A percentile compares a stretch with the other conserved stretches of the same genome.
Evolutionary conservation across 1,140 invertebrate species (phyloP).

Genomic region (Anastrepha obliqua): DNA sequence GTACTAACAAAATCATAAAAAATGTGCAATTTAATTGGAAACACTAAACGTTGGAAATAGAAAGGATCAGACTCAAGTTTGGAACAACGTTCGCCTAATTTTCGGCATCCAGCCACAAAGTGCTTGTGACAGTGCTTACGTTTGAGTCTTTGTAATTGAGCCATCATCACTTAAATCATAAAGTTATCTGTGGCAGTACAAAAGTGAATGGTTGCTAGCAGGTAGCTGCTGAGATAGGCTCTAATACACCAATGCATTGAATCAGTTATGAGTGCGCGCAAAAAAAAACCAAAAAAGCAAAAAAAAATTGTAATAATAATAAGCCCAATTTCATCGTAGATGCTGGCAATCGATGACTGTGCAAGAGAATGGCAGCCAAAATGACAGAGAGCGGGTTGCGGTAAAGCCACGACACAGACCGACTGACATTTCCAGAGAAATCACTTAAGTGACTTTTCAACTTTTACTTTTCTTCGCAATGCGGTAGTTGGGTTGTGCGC

Average conservation of each 20-base stretch:
- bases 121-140: not conserved
- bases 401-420: not conserved
- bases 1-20: not conserved
- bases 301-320: not conserved
- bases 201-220: not conserved
- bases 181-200: not conserved
- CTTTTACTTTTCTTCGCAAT: constrained; percentile 38
- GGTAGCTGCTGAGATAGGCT: not conserved
- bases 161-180: constrained; percentile 44
- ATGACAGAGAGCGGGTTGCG: not conserved
- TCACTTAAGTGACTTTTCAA: constrained; percentile 28
- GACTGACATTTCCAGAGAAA: not conserved
- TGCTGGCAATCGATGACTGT: not conserved
- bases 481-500: not conserved
- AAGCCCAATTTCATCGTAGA: not conserved
- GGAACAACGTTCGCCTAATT: not conserved
- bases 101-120: not conserved
- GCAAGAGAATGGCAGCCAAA: constrained; percentile 12
- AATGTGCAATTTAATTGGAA: not conserved
- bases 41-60: not conserved
- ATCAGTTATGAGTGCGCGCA: not conserved
- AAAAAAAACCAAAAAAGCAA: not conserved
- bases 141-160: constrained; percentile 21
- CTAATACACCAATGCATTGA: not conserved
- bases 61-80: constrained; percentile 8